Evolutionary conservation across 2,797 vertebrate species (phyloP), one percentile per base, ranked within the genome.

Genomic region (Naso thynnoides): DNA sequence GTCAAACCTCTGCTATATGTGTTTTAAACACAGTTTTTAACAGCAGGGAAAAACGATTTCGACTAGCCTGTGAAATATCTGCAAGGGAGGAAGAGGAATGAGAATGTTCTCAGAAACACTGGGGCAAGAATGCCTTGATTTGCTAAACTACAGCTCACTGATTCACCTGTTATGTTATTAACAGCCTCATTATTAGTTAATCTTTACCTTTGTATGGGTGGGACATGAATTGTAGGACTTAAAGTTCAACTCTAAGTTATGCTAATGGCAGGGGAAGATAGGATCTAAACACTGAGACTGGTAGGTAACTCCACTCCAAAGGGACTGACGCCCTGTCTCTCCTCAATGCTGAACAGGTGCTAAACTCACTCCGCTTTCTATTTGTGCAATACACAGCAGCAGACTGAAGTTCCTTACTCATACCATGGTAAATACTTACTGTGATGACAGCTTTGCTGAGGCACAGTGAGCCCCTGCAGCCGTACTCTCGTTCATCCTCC

Each of bases 381-480:
- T 9, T 10, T 44, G 42, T 26, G 61, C 45, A 29, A 61, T 1
- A 23, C 39, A 54, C 16, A 48, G 39, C 23, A 72, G 62, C 14
- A 21, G 18, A 49, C 36, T 18, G 3, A 60, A 16, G 31, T 23
- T 56, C 27, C 3, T 39, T 39, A 27, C 23, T 65, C 10, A 18
- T 18, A 18, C 18, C 6, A 47, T 24, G 31, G 49, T 13, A 19
- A 45, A 70, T 33, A 90, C 97, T 96, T 93, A 99, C 98, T 56
- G 96, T 97, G 91, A 99, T 97, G 70, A 97, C 94, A 87, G 97
- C 98, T 83, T 99, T 99, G 93, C 96, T 98, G 75, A 99, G 95
- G 87, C 97, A 99, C 87, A 99, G 95, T 44, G 98, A 98, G 4
- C 98, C 98, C 86, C 98, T 95, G 88, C 98, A 99, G 82, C 98